phyloP scores from a whole-genome alignment of 2,888 invertebrate genomes.

The Rhingia campestris region DNA sequence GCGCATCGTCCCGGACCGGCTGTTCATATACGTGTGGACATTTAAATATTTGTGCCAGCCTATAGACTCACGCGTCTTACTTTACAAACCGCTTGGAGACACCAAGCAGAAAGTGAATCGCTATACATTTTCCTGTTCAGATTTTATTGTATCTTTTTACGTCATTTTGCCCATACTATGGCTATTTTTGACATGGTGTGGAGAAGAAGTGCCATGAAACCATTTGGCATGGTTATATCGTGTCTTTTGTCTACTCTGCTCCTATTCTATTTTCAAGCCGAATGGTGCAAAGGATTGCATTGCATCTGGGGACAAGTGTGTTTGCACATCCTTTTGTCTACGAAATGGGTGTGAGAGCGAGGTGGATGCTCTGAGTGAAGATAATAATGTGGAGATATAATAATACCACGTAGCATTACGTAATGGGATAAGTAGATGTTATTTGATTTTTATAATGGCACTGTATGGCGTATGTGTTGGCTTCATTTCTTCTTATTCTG shows the following conservation, averaged over 20 bases:
- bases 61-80: constrained; percentile 17
- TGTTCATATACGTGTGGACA: constrained; percentile 38
- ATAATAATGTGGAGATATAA: constrained; percentile 71
- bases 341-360: too few relatives aligned
- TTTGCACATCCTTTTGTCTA: constrained; percentile 67
- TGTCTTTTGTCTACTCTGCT: constrained; percentile 54
- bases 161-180: constrained; percentile 44
- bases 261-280: constrained; percentile 38
- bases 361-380: constrained; percentile 33
- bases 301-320: constrained; percentile 65
- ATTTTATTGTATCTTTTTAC: constrained; percentile 48
- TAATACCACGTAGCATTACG: constrained; percentile 73
- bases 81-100: constrained; percentile 32
- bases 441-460: constrained; percentile 72
- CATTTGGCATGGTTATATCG: constrained; percentile 63
- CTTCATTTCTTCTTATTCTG: constrained; percentile 15
- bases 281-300: constrained; percentile 59
- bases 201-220: constrained; percentile 32
- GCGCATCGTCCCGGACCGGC: constrained; percentile 19
- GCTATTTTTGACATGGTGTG: constrained; percentile 4
- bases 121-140: constrained; percentile 12
- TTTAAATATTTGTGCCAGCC: constrained; percentile 25
- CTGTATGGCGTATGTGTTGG: constrained; percentile 7
- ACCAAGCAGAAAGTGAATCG: constrained; percentile 41
- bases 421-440: constrained; percentile 74